These are phyloP conservation scores for Cotesia glomerata DNA, from an alignment of 1,140 invertebrate species.

Conservation along the genomic window DNA sequence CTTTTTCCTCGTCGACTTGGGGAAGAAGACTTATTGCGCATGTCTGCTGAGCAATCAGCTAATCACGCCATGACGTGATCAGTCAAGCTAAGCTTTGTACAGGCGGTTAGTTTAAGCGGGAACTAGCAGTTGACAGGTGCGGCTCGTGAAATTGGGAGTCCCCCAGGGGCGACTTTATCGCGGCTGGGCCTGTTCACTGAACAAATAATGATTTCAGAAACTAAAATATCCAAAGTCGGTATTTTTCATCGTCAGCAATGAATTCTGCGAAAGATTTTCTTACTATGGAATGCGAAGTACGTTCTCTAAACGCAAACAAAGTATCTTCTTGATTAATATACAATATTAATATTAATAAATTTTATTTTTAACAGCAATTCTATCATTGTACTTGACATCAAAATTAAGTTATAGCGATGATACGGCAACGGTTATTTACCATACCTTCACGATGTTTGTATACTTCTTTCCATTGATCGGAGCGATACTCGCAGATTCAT, in stretches of 20 bases:
- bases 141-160: too few relatives aligned
- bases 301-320: constrained; percentile 46
- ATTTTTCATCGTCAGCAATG: constrained; percentile 94
- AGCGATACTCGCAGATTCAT: constrained; percentile 87
- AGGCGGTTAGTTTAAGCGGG: too few relatives aligned
- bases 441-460: constrained; percentile 81
- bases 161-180: too few relatives aligned
- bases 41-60: too few relatives aligned
- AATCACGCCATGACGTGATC: too few relatives aligned
- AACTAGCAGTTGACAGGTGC: too few relatives aligned
- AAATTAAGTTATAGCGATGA: constrained; percentile 72
- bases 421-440: constrained; percentile 80
- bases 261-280: constrained; percentile 96
- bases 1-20: too few relatives aligned
- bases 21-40: too few relatives aligned
- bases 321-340: not conserved
- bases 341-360: constrained; percentile 32
- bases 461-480: constrained; percentile 89
- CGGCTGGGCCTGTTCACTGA: too few relatives aligned
- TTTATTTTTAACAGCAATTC: constrained; percentile 72
- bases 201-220: constrained; percentile 67
- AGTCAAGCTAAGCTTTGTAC: too few relatives aligned
- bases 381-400: constrained; percentile 79
- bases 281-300: constrained; percentile 96
- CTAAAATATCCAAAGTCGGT: constrained; percentile 84